A percentile compares a stretch with the other conserved stretches of the same genome.
Conservation (phyloP, 1,140 invertebrate genomes). For the Sitodiplosis mosellana region DNA sequence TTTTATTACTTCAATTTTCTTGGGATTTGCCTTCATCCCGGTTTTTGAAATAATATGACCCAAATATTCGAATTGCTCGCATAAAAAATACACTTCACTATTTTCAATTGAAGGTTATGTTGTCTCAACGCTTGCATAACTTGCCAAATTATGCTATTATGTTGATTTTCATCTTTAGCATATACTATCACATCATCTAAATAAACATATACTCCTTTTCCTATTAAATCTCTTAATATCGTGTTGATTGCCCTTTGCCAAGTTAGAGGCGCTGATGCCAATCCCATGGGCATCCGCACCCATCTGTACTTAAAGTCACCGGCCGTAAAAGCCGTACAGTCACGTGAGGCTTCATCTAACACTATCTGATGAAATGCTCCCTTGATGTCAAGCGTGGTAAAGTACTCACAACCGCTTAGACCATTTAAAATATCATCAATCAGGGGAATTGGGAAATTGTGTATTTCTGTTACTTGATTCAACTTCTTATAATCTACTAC, state of each 20-base stretch:
- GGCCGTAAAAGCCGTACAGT: conserved; percentile 23
- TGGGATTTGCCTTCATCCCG: conserved; percentile 5
- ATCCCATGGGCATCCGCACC: conserved; percentile 20
- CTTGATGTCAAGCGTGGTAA: conserved; percentile 25
- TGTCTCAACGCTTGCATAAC: conserved; percentile 4
- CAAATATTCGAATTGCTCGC: not conserved
- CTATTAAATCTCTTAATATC: conserved; percentile 13
- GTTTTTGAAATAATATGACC: conserved; percentile 7
- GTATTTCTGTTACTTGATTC: conserved; percentile 19
- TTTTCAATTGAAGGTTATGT: conserved; percentile 6
- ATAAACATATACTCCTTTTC: conserved; percentile 12
- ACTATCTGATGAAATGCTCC: conserved; percentile 29
- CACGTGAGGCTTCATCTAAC: conserved; percentile 15
- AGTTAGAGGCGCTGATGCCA: conserved; percentile 22
- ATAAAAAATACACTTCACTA: conserved; percentile 3
- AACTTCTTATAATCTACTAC: conserved; percentile 20
- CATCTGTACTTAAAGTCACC: conserved; percentile 22
- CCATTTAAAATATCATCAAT: conserved; percentile 27
- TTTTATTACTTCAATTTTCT: not conserved
- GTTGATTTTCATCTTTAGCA: not conserved
- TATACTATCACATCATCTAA: conserved; percentile 1
- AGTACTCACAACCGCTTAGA: conserved; percentile 20
- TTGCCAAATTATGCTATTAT: not conserved
- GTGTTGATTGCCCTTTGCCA: conserved; percentile 27
- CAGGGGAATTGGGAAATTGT: conserved; percentile 29